Base-by-base conservation (phyloP, 2,797 vertebrate genomes). In the Hydrolagus colliei region DNA sequence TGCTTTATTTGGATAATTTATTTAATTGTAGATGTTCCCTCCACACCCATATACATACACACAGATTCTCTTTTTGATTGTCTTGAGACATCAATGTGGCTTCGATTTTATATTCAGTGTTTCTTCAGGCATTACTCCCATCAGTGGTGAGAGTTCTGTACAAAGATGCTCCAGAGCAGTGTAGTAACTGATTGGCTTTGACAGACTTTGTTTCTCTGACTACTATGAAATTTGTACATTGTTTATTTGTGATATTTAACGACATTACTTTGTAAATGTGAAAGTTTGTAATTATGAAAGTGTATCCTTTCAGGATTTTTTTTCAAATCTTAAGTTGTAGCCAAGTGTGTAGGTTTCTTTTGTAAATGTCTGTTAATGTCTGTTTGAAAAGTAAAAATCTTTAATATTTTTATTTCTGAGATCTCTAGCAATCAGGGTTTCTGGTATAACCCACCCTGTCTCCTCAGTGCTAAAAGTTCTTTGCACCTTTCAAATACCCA, bases 261-360 rank as follows among this genome's bases (percentile, higher is more conserved):
- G 20, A 61, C 18, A 61, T 74, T 79, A 62, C 65, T 65, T 84
- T 71, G 65, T 68, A 52, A 71, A 84, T 41, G n/a, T n/a, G 12
- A 71, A 61, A 20, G 13, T 32, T 14, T 22, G 65, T 65, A 22
- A 12, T 65, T 80, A 80, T 71, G 4, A 71, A 71, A 71, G 52
- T 82, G 18, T 71, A 84, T 63, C 32, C 65, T 68, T 35, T 82
- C 22, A 27, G n/a, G 77, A 41, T 67, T 20, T 79, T 79, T 52
- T 52, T 52, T 52, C 2, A 52, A 52, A 52, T 3, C 41, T 52
- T 52, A 52, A 52, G 41, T 76, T 27, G 63, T 82, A 10, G 41
- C 18, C 63, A 68, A 16, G 77, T 6, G 5, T 2, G 16, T 80
- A 2, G n/a, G 32, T 73, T 71, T 5, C 35, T 35, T 74, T 35